These are phyloP conservation scores for Suncus etruscus DNA, from an alignment of 2,113 vertebrate genomes.

Conservation along the genomic window DNA sequence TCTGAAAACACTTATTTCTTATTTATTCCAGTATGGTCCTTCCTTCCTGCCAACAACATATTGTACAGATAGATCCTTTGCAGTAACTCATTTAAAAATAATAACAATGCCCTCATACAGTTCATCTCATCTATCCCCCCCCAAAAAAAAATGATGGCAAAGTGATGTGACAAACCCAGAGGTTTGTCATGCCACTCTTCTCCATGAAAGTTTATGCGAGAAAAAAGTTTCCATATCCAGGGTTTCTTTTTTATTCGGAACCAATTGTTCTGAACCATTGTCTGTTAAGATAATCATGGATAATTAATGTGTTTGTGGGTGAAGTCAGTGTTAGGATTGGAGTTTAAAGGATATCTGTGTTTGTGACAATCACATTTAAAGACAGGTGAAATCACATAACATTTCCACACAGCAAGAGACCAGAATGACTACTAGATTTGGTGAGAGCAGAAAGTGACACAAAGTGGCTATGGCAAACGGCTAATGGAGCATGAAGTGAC, in stretches of 20 bases:
- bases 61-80: neutral
- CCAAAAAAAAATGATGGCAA: constrained; percentile 39
- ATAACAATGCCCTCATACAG: constrained; percentile 18
- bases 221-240: neutral
- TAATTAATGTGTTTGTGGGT: neutral
- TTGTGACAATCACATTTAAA: constrained; percentile 24
- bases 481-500: neutral
- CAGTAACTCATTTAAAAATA: constrained; percentile 63
- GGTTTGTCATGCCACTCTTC: neutral
- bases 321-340: neutral
- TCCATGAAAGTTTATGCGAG: neutral
- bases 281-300: neutral
- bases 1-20: constrained; percentile 69
- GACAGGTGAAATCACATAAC: constrained; percentile 49
- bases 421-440: neutral
- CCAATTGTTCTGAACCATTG: neutral
- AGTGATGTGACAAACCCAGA: neutral
- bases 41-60: constrained; percentile 54
- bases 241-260: neutral
- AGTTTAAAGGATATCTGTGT: constrained; percentile 31
- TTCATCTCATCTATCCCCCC: constrained; percentile 49
- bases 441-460: constrained; percentile 39
- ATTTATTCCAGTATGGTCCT: constrained; percentile 36
- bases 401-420: constrained; percentile 28
- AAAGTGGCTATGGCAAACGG: constrained; percentile 40